Conservation (phyloP, 2,888 invertebrate genomes). For the Dynastes grantii region DNA sequence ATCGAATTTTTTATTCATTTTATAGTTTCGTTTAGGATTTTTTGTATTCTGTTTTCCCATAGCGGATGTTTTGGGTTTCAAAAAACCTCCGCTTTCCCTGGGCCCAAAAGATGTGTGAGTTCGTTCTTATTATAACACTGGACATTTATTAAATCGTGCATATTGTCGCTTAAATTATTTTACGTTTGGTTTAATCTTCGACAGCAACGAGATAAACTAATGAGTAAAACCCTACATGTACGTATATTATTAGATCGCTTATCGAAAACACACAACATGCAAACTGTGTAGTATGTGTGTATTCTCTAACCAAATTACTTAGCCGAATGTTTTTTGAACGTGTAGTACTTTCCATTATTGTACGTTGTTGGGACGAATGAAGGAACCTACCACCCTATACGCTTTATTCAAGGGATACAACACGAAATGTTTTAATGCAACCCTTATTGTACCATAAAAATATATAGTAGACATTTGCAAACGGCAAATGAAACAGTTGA, state of each 20-base stretch:
- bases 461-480: slow-evolving; percentile 28
- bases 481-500: slow-evolving; percentile 28
- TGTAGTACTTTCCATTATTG: slow-evolving; percentile 45
- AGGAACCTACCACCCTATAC: slow-evolving; percentile 6
- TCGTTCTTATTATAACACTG: slow-evolving; percentile 54
- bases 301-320: slow-evolving; percentile 35
- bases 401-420: slow-evolving; percentile 26
- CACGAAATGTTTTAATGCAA: slow-evolving; percentile 52
- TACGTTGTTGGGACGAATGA: slow-evolving; percentile 32
- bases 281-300: slow-evolving; percentile 37
- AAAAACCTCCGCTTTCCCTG: no score
- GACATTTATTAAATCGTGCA: slow-evolving; percentile 15
- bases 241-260: slow-evolving; percentile 37
- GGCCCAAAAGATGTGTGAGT: slow-evolving; percentile 57
- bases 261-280: slow-evolving; percentile 33
- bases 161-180: slow-evolving; percentile 14
- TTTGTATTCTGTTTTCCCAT: slow-evolving; percentile 35
- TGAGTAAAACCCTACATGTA: slow-evolving; percentile 16
- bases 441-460: slow-evolving; percentile 56
- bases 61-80: slow-evolving; percentile 51
- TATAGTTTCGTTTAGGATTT: slow-evolving; percentile 28
- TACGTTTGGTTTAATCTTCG: slow-evolving; percentile 27
- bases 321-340: slow-evolving; percentile 39
- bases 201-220: slow-evolving; percentile 22
- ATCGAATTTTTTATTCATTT: background rate